Evolutionary conservation across 2,888 invertebrate genomes (phyloP).

Genomic region (Plusia festucae): DNA sequence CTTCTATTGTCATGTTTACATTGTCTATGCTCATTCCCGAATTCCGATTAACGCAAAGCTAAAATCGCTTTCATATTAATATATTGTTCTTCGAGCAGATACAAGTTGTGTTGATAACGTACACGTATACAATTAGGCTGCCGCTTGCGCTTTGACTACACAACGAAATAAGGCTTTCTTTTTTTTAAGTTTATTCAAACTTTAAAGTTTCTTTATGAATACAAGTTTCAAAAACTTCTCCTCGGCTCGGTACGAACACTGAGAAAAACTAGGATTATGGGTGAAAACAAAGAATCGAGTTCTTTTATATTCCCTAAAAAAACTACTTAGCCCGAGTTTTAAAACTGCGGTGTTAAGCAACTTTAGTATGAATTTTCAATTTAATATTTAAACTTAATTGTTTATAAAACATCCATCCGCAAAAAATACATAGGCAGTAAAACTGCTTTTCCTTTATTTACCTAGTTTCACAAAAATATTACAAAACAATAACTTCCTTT

Average conservation of each 20-base stretch:
- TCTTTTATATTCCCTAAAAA: constrained; percentile 48
- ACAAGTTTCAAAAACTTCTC: constrained; percentile 62
- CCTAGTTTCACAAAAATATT: not conserved
- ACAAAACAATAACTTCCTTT: not conserved
- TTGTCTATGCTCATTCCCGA: constrained; percentile 86
- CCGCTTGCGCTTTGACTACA: constrained; percentile 42
- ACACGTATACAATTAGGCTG: constrained; percentile 39
- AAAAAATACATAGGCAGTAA: not conserved
- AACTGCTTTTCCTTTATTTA: too few species aligned
- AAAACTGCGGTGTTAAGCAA: constrained; percentile 42
- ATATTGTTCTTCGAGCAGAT: constrained; percentile 54
- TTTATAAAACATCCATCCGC: not conserved
- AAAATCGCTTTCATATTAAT: constrained; percentile 71
- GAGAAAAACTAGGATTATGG: constrained; percentile 59
- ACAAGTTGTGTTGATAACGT: constrained; percentile 46
- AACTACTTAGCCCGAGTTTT: constrained; percentile 44
- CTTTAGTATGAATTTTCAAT: constrained; percentile 27
- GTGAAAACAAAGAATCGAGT: constrained; percentile 54
- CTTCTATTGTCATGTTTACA: constrained; percentile 87
- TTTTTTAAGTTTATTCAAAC: constrained; percentile 64
- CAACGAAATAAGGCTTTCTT: constrained; percentile 53
- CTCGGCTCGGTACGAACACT: constrained; percentile 56
- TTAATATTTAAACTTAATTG: constrained; percentile 5
- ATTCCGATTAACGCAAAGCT: constrained; percentile 84
- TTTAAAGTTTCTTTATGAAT: constrained; percentile 65